These are phyloP conservation scores for Capitella teleta DNA, from an alignment of 1,140 invertebrate genomes.

Conservation along the genomic window DNA sequence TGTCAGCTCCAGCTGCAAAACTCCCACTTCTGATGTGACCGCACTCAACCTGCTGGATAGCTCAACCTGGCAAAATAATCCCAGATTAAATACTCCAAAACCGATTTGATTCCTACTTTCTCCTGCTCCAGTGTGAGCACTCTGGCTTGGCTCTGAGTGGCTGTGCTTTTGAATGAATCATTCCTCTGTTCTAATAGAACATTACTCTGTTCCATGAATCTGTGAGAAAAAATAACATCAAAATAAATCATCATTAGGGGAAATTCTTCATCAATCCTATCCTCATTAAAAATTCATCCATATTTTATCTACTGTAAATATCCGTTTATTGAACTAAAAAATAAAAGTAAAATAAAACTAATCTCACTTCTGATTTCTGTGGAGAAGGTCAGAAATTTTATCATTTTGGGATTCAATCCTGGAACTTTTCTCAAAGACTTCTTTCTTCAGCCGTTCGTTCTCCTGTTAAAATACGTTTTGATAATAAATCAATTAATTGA, in stretches of 20 bases:
- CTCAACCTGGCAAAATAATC: too few relatives aligned
- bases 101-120: too few relatives aligned
- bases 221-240: conserved; percentile 14
- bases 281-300: neutral
- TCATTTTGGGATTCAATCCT: conserved; percentile 42
- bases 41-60: too few relatives aligned
- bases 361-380: conserved; percentile 41
- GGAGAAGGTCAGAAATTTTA: conserved; percentile 41
- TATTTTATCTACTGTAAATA: neutral
- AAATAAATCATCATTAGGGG: neutral
- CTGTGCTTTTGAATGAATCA: conserved; percentile 31
- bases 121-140: conserved; percentile 40
- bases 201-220: conserved; percentile 43
- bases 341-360: neutral
- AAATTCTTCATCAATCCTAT: neutral
- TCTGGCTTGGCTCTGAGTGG: conserved; percentile 32
- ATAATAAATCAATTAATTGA: neutral
- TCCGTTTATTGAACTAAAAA: neutral
- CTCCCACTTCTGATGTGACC: too few relatives aligned
- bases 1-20: too few relatives aligned
- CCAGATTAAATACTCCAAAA: too few relatives aligned
- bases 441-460: conserved; percentile 41
- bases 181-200: conserved; percentile 39
- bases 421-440: conserved; percentile 37
- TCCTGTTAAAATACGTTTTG: conserved; percentile 26